A percentile compares a stretch with the other conserved stretches of the same genome.
Conservation (phyloP, 1,140 invertebrate species). For the Pseudomyrmex cubaensis region DNA sequence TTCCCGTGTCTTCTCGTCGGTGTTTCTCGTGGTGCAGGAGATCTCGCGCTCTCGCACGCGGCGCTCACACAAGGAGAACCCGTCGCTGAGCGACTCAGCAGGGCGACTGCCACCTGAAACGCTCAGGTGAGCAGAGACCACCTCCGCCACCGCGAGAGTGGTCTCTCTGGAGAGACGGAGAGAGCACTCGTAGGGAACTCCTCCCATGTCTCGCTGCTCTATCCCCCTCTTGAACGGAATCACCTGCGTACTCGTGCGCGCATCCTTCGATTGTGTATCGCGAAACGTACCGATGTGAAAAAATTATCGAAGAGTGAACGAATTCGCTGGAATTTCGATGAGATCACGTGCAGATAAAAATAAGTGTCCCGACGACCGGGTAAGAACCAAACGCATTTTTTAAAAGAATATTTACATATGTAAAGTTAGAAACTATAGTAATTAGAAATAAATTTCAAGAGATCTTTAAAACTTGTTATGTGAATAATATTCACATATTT, state of each 20-base stretch:
- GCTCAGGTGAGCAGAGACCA: slow-evolving; percentile 78
- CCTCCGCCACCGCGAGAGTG: slow-evolving; percentile 74
- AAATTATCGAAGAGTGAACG: too few relatives aligned
- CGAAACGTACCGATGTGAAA: not conserved
- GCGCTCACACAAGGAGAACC: slow-evolving; percentile 65
- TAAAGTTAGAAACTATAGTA: too few relatives aligned
- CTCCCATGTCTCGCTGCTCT: slow-evolving; percentile 72
- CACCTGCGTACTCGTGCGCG: slow-evolving; percentile 5
- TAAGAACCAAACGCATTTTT: too few relatives aligned
- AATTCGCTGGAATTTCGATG: too few relatives aligned
- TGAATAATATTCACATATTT: too few relatives aligned
- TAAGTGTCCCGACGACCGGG: too few relatives aligned
- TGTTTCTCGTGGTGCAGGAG: not conserved
- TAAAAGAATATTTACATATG: too few relatives aligned
- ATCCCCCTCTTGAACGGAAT: slow-evolving; percentile 35
- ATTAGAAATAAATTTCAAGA: too few relatives aligned
- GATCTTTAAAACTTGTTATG: too few relatives aligned
- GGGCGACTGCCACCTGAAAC: slow-evolving; percentile 78
- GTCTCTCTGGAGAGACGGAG: slow-evolving; percentile 70
- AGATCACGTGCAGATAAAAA: too few relatives aligned
- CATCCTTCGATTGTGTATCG: not conserved
- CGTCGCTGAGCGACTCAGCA: slow-evolving; percentile 78
- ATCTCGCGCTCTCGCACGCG: slow-evolving; percentile 47
- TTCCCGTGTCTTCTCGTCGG: not conserved
- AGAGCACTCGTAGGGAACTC: slow-evolving; percentile 69